A percentile compares a stretch with the other conserved stretches of the same genome.
phyloP scores from a whole-genome alignment of 2,113 vertebrate genomes.

The Poeciliopsis prolifica region DNA sequence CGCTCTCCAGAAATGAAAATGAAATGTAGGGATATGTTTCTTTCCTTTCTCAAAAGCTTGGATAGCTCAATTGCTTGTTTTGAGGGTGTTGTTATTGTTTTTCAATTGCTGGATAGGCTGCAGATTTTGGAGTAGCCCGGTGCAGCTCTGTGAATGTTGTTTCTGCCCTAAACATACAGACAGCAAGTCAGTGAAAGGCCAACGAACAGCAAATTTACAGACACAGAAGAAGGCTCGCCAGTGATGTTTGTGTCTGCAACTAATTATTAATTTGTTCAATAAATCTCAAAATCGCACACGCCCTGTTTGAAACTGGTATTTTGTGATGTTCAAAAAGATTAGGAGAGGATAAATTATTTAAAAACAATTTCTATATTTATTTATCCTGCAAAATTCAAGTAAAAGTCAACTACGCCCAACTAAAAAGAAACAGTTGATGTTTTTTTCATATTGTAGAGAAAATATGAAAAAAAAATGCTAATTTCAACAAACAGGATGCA shows the following conservation, averaged over 20 bases:
- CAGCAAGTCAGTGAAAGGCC: constrained; percentile 41
- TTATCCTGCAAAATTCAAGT: too few species aligned
- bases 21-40: constrained; percentile 75
- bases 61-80: constrained; percentile 81
- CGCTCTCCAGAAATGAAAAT: constrained; percentile 72
- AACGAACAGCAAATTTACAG: constrained; percentile 14
- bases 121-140: constrained; percentile 62
- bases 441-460: too few species aligned
- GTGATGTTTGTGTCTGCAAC: neutral
- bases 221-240: constrained; percentile 11
- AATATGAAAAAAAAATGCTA: too few species aligned
- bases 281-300: neutral
- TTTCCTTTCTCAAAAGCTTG: constrained; percentile 77
- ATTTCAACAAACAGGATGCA: too few species aligned
- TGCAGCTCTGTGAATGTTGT: constrained; percentile 71
- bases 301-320: neutral
- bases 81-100: constrained; percentile 81
- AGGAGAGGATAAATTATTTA: neutral
- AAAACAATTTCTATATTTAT: neutral
- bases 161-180: constrained; percentile 74
- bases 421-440: too few species aligned
- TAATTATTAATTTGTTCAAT: neutral
- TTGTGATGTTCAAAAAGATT: neutral
- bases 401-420: too few species aligned
- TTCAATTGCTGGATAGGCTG: constrained; percentile 78